Evolutionary conservation across 2,888 invertebrate species (phyloP).

Genomic region (Agriopis aurantiaria): DNA sequence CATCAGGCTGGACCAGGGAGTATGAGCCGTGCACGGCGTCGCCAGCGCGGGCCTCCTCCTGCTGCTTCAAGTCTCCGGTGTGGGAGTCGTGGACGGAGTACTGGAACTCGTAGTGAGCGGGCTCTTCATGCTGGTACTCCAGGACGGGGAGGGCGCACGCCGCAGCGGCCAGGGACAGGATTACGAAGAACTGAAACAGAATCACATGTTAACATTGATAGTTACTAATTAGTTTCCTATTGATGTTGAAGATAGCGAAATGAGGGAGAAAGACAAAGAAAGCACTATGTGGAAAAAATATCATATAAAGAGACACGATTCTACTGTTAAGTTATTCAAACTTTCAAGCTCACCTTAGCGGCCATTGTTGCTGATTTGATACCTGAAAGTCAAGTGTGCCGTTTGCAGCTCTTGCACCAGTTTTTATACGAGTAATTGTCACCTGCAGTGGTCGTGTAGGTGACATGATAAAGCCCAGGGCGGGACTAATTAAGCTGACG

Average conservation of each 20-base stretch:
- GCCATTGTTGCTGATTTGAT: constrained; percentile 72
- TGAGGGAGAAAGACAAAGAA: not conserved
- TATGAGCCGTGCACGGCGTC: constrained; percentile 79
- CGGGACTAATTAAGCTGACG: constrained; percentile 53
- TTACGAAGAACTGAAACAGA: constrained; percentile 62
- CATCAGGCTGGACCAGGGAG: constrained; percentile 81
- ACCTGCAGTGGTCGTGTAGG: constrained; percentile 50
- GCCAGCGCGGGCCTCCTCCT: constrained; percentile 77
- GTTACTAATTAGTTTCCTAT: not conserved
- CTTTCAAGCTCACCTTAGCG: constrained; percentile 63
- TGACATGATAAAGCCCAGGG: constrained; percentile 50
- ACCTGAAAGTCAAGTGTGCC: constrained; percentile 66
- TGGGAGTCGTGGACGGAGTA: constrained; percentile 79
- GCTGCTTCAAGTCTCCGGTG: constrained; percentile 80
- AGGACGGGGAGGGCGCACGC: constrained; percentile 52
- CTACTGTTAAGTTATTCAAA: not conserved
- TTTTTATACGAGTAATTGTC: constrained; percentile 68
- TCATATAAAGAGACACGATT: not conserved
- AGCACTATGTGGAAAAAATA: not conserved
- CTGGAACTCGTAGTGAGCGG: constrained; percentile 77
- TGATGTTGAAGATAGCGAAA: not conserved
- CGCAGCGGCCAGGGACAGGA: constrained; percentile 64
- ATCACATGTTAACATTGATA: not conserved
- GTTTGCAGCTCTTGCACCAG: constrained; percentile 54
- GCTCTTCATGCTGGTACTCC: constrained; percentile 68